Base-by-base conservation (phyloP, 2,888 invertebrate genomes). In the Dryococelus australis region DNA sequence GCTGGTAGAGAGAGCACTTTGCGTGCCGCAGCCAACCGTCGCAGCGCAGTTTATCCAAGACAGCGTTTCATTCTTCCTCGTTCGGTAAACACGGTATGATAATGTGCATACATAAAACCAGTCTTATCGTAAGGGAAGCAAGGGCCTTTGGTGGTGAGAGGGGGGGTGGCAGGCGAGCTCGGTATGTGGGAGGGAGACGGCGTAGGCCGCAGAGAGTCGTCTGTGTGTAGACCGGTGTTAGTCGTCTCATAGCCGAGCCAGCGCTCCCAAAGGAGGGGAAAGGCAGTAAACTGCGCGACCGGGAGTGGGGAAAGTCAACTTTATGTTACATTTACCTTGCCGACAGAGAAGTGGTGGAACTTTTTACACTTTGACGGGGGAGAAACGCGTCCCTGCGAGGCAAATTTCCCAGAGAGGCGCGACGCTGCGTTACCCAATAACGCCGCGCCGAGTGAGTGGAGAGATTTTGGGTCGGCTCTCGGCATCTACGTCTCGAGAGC, bases 321-420 rank as follows among this genome's bases (percentile, higher is more conserved):
- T 86, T 88, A 87, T 88, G 86, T 88, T 87, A 84, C 87, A 88
- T 87, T 88, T 88, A 87, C 88, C 87, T 87, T 88, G 84, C 87
- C 84, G 84, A 84, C n/a, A 87, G 88, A 47, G 47, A 47, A 47
- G 47, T 35, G 35, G 35, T 35, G 35, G 35, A 35, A 35, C 35
- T 35, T 4, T 35, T 35, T 35, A 35, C 35, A 35, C 35, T 35
- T 35, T 35, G 35, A 35, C 35, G 35, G 2, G 35, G 35, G 35
- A 4, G 35, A 4, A 35, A 35, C 35, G 35, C 35, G 35, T 35
- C 35, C 35, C 35, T 35, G 4, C 35, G 35, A 4, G 35, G 35
- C 35, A 4, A 35, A 35, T 35, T 35, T 35, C 35, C 35, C 35
- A 35, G 35, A 35, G 35, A 35, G 35, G 35, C 35, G 35, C 35